Conservation (phyloP, 2,113 vertebrate species). For the Pseudopodoces humilis region DNA sequence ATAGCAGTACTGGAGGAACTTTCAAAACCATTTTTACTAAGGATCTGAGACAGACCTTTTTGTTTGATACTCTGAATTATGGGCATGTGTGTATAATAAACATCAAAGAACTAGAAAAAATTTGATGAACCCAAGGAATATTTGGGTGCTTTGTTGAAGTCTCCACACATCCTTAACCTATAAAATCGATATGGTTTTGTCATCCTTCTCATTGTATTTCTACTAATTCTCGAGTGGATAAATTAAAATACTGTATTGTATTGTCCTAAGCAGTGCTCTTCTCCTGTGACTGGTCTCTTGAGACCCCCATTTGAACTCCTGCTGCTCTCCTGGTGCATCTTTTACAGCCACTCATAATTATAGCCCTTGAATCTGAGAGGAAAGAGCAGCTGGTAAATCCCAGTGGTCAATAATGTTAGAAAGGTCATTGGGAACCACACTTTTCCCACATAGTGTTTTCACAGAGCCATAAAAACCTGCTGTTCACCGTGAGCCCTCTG, state of each 20-base stretch:
- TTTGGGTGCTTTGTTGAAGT: background rate
- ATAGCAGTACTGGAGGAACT: background rate
- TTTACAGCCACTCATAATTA: background rate
- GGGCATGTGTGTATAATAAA: background rate
- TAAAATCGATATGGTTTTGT: background rate
- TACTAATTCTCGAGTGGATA: background rate
- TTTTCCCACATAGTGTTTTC: background rate
- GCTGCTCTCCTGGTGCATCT: background rate
- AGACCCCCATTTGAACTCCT: background rate
- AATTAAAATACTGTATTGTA: background rate
- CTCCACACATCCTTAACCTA: background rate
- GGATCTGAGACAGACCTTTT: background rate
- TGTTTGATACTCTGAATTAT: background rate
- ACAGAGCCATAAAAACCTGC: background rate
- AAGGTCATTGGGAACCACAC: background rate
- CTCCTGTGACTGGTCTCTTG: background rate
- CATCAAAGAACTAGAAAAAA: background rate
- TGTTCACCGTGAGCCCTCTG: background rate
- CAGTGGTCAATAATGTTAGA: background rate
- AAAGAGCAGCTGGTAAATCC: slow-evolving; percentile 16
- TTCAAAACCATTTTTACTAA: background rate
- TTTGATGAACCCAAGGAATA: background rate
- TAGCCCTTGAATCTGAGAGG: background rate
- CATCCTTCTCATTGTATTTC: background rate
- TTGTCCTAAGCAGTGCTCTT: background rate